Conservation (phyloP, 2,113 vertebrate genomes). For the Cephalopterus ornatus region DNA sequence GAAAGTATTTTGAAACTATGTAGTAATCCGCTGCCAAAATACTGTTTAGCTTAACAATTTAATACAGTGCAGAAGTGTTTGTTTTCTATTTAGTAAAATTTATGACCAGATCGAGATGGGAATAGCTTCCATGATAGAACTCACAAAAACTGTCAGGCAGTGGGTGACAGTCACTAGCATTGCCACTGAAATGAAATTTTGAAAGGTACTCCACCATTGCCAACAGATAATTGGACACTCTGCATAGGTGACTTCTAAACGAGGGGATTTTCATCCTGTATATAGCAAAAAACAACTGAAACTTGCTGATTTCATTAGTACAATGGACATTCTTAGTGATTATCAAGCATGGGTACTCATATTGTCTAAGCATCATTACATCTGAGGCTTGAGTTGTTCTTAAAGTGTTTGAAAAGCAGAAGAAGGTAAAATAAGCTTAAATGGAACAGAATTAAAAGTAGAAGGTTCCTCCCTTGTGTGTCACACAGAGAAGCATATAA, state of each 20-base stretch:
- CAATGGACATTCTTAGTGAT: background rate
- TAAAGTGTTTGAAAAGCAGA: background rate
- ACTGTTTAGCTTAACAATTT: background rate
- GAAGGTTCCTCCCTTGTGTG: background rate
- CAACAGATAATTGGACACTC: conserved; percentile 1
- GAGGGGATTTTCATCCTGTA: background rate
- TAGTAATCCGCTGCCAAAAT: conserved; percentile 6
- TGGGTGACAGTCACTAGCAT: background rate
- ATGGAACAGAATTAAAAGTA: background rate
- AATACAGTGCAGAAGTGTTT: background rate
- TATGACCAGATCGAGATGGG: background rate
- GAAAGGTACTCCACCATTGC: background rate
- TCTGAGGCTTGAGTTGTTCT: background rate
- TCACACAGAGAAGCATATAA: background rate
- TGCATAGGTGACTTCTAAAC: background rate
- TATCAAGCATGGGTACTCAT: background rate
- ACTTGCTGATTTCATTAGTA: conserved; percentile 10
- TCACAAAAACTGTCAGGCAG: background rate
- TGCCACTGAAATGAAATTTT: background rate
- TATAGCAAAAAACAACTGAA: background rate
- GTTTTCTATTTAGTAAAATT: conserved; percentile 4
- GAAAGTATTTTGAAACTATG: background rate
- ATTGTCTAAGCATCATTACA: background rate
- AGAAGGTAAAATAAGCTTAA: background rate
- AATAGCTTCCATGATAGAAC: background rate